Conservation (phyloP, 2,113 vertebrate genomes). For the Xenus cinereus region DNA sequence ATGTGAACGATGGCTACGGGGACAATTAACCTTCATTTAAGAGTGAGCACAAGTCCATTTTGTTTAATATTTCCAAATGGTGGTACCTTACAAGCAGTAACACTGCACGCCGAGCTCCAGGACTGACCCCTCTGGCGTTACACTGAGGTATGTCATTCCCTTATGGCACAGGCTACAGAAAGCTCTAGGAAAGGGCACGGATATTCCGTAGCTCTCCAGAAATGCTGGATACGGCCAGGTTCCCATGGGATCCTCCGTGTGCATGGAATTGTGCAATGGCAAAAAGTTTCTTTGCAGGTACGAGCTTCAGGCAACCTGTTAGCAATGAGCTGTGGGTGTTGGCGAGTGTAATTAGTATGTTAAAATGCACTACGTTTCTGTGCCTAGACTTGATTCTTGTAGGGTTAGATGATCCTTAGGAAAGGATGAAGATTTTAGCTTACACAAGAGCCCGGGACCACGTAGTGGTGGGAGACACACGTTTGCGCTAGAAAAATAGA, state of each 20-base stretch:
- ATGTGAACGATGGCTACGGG: slow-evolving; percentile 57
- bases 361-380: neutral
- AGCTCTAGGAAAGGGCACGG: neutral
- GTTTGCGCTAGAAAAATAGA: neutral
- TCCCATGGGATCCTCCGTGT: rapidly evolving
- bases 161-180: neutral
- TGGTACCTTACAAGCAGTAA: slow-evolving; percentile 39
- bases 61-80: slow-evolving; percentile 60
- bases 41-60: slow-evolving; percentile 44
- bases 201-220: neutral
- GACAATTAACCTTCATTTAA: slow-evolving; percentile 31
- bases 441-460: neutral
- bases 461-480: rapidly evolving
- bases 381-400: neutral
- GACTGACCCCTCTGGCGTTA: neutral
- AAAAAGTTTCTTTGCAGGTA: neutral
- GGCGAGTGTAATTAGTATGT: neutral
- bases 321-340: neutral
- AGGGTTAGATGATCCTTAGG: no score
- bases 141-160: neutral
- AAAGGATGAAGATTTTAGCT: neutral
- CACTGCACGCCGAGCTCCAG: slow-evolving; percentile 20
- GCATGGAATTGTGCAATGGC: neutral
- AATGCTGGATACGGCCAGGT: neutral
- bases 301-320: neutral